A percentile compares a stretch with the other conserved stretches of the same genome.
Evolutionary conservation across 2,888 invertebrate species (phyloP).

Genomic region (Erebia aethiops): DNA sequence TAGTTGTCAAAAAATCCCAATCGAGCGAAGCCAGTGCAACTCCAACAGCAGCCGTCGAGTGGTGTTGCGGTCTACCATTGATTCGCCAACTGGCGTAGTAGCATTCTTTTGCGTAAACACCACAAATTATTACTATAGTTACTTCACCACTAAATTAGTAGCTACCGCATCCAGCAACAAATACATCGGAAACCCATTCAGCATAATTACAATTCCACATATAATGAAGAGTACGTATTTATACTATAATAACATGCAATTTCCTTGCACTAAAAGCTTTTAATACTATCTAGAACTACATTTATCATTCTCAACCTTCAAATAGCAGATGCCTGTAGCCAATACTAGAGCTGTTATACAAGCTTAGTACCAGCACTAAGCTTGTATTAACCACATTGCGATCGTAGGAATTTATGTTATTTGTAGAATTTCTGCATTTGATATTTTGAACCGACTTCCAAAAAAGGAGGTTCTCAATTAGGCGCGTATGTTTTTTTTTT

Average conservation of each 20-base stretch:
- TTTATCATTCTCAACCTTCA: background rate
- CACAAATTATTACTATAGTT: conserved; percentile 42
- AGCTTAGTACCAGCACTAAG: background rate
- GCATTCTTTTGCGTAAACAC: conserved; percentile 39
- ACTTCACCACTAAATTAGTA: conserved; percentile 42
- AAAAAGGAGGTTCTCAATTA: too few relatives aligned
- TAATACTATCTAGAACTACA: background rate
- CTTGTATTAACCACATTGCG: background rate
- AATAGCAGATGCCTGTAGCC: conserved; percentile 3
- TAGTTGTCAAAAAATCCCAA: too few relatives aligned
- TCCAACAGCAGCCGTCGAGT: conserved; percentile 44
- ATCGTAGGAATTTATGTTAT: background rate
- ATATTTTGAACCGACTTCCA: too few relatives aligned
- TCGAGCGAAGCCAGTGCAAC: too few relatives aligned
- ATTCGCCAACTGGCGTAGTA: conserved; percentile 53
- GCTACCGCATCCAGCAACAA: conserved; percentile 6
- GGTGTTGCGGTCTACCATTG: conserved; percentile 50
- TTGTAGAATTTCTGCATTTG: background rate
- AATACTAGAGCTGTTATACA: too few relatives aligned
- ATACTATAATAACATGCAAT: conserved; percentile 6
- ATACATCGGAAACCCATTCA: conserved; percentile 11
- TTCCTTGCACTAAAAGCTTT: conserved; percentile 9
- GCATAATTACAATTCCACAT: background rate
- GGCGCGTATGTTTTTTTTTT: too few relatives aligned
- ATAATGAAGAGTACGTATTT: background rate